Conservation (phyloP, 30 jellyfish, hydroid and myxozoan species). For the Calvadosia cruxmelitensis region DNA sequence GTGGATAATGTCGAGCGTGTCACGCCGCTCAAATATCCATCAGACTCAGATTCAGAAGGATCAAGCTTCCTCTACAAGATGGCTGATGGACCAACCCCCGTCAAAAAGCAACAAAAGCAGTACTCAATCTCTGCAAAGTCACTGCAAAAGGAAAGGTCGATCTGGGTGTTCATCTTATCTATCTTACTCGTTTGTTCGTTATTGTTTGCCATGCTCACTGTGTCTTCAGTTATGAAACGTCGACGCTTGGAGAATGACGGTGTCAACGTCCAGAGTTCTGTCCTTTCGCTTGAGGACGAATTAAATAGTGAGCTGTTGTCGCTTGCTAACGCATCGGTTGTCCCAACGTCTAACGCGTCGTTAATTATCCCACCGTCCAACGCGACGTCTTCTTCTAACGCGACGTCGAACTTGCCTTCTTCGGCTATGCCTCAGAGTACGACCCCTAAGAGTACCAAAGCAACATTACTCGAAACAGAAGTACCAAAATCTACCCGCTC, state of each 20-base stretch:
- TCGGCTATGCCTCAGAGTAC: no score
- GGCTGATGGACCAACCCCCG: not conserved
- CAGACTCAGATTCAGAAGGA: constrained; percentile 1
- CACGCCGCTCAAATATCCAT: not conserved
- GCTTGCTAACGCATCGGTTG: no score
- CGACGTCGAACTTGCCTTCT: no score
- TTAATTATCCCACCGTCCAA: no score
- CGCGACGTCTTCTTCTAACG: no score
- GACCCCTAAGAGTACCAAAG: no score
- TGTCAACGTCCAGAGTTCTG: not conserved
- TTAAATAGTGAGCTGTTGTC: not conserved
- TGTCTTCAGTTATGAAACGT: not conserved
- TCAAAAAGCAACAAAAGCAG: not conserved
- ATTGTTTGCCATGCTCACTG: not conserved
- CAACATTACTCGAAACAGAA: no score
- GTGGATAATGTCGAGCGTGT: not conserved
- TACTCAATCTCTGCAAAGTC: not conserved
- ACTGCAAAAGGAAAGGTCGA: not conserved
- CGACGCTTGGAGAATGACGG: not conserved
- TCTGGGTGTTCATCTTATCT: not conserved
- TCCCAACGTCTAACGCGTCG: no score
- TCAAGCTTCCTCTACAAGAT: not conserved
- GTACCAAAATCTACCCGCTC: no score
- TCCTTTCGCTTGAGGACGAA: not conserved
- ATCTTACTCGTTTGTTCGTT: not conserved